These are phyloP conservation scores for Chloebia gouldiae DNA, from an alignment of 2,113 vertebrate genomes.

Conservation along the genomic window DNA sequence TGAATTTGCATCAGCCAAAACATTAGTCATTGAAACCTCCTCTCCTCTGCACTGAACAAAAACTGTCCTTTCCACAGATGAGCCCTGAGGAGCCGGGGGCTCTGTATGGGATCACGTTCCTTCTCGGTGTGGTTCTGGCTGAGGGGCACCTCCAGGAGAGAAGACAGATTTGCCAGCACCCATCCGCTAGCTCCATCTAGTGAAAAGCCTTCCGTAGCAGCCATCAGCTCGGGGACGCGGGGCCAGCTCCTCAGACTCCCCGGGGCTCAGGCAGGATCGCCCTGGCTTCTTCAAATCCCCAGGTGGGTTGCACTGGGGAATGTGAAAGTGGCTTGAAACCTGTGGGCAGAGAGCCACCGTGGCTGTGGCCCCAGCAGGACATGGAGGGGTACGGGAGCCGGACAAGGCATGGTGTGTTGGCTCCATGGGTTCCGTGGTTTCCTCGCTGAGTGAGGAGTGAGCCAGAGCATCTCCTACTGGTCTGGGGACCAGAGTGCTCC, in stretches of 20 bases:
- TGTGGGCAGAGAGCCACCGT: not conserved
- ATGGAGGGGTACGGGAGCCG: not conserved
- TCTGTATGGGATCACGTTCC: not conserved
- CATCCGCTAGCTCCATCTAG: constrained; percentile 54
- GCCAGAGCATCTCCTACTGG: not conserved
- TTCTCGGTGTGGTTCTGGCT: not conserved
- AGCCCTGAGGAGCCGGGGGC: not conserved
- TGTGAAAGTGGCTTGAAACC: not conserved
- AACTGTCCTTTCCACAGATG: not conserved
- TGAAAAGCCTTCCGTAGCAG: not conserved
- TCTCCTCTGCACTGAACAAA: not conserved
- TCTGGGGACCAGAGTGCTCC: not conserved
- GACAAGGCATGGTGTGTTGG: not conserved
- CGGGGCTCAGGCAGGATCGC: not conserved
- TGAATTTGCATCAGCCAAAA: constrained; percentile 3
- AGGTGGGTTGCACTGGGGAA: not conserved
- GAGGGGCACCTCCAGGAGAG: not conserved
- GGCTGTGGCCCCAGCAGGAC: rapidly evolving
- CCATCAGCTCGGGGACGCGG: not conserved
- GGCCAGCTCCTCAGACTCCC: not conserved
- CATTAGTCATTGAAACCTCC: not conserved
- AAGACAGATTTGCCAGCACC: not conserved
- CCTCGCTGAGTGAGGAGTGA: not conserved
- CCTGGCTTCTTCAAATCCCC: not conserved
- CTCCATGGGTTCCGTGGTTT: not conserved